These are phyloP conservation scores for Pyxicephalus adspersus DNA, from an alignment of 2,113 vertebrate genomes.

Conservation along the genomic window DNA sequence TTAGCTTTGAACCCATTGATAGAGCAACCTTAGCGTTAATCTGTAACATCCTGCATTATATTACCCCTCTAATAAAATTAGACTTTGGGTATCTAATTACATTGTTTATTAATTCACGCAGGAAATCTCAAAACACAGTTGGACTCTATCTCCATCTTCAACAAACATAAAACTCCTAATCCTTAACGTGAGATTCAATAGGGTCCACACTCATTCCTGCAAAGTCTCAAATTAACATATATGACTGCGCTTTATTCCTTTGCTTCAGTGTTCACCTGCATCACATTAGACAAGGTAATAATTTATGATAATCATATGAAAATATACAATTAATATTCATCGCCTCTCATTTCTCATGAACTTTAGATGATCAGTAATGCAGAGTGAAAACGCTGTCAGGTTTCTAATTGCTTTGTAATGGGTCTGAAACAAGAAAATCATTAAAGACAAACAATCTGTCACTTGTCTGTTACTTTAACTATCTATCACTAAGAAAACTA, in stretches of 20 bases:
- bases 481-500: constrained; percentile 85
- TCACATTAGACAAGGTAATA: constrained; percentile 80
- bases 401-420: constrained; percentile 91
- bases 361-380: constrained; percentile 87
- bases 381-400: constrained; percentile 85
- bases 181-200: constrained; percentile 26
- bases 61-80: constrained; percentile 32
- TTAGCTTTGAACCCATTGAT: no score
- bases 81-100: constrained; percentile 12
- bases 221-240: constrained; percentile 74
- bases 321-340: constrained; percentile 88
- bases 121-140: constrained; percentile 53
- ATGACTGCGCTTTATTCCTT: constrained; percentile 70
- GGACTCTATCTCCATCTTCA: constrained; percentile 52
- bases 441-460: constrained; percentile 91
- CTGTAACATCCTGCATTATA: neutral
- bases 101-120: constrained; percentile 18
- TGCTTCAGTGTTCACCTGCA: constrained; percentile 74
- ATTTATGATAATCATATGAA: constrained; percentile 89
- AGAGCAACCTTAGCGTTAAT: no score
- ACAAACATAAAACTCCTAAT: constrained; percentile 49
- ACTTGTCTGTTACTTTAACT: constrained; percentile 88
- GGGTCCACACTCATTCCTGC: constrained; percentile 62
- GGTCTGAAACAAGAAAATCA: constrained; percentile 84
- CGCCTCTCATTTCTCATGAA: constrained; percentile 85